Conservation (phyloP, 2,888 invertebrate genomes). For the Carcina quercana region DNA sequence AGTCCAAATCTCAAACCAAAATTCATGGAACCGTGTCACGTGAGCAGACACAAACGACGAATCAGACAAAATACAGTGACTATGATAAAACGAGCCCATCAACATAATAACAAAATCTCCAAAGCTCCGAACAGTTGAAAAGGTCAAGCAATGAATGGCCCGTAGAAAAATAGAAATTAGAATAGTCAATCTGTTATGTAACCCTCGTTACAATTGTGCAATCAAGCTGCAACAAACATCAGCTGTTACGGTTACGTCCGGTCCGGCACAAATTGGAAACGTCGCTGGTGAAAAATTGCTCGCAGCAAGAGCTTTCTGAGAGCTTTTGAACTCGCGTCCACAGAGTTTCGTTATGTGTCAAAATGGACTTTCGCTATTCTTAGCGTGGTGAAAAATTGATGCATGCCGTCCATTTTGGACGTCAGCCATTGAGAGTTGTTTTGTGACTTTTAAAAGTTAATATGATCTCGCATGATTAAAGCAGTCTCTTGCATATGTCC, state of each 20-base stretch:
- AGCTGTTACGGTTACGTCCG: not conserved
- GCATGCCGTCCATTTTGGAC: not conserved
- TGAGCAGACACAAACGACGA: too few relatives aligned
- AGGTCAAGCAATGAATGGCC: slow-evolving; percentile 1
- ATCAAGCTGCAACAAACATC: slow-evolving; percentile 23
- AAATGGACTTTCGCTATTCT: slow-evolving; percentile 6
- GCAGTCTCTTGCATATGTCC: too few relatives aligned
- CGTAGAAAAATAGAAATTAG: slow-evolving; percentile 24
- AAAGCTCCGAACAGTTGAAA: too few relatives aligned
- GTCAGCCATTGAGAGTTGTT: too few relatives aligned
- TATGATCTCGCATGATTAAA: too few relatives aligned
- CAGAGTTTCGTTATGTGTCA: slow-evolving; percentile 1
- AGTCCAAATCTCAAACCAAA: too few relatives aligned
- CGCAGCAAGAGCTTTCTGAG: slow-evolving; percentile 19
- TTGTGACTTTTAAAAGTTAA: too few relatives aligned
- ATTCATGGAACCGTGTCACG: too few relatives aligned
- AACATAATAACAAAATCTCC: too few relatives aligned
- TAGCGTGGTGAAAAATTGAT: slow-evolving; percentile 4
- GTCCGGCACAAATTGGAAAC: slow-evolving; percentile 29
- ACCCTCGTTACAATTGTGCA: slow-evolving; percentile 11
- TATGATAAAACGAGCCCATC: too few relatives aligned
- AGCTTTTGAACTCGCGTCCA: slow-evolving; percentile 9
- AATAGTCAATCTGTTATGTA: slow-evolving; percentile 19
- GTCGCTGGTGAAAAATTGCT: slow-evolving; percentile 40
- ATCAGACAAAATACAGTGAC: too few relatives aligned